Percentiles rank a stretch among this genome's conserved stretches.
Conservation (phyloP, 1,140 invertebrate genomes). For the Drosophila sucinea region DNA sequence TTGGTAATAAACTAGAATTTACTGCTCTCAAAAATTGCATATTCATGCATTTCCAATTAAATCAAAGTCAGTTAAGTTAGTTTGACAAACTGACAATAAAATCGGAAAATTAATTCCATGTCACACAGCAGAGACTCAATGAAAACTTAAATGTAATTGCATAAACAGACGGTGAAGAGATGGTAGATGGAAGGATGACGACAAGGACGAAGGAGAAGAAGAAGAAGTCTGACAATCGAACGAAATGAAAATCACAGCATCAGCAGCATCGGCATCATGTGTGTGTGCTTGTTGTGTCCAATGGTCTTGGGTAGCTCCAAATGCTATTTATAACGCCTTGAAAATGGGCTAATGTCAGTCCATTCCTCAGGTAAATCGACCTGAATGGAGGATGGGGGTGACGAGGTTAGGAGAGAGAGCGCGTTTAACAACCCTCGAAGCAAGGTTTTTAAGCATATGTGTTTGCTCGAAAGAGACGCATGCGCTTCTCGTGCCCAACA, state of each 20-base stretch:
- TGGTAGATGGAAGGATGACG: neutral
- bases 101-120: constrained; percentile 79
- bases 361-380: constrained; percentile 74
- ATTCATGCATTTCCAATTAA: constrained; percentile 82
- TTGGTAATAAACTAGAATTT: constrained; percentile 41
- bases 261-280: constrained; percentile 17
- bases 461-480: constrained; percentile 2
- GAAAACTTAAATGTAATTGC: constrained; percentile 76
- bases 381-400: constrained; percentile 14
- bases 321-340: constrained; percentile 79
- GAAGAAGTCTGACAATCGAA: constrained; percentile 30
- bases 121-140: constrained; percentile 54
- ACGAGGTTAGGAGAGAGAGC: neutral
- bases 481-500: neutral
- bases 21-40: constrained; percentile 70
- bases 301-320: constrained; percentile 58
- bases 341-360: constrained; percentile 80
- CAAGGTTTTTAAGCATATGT: neutral
- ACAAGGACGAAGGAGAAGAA: neutral
- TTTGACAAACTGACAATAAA: constrained; percentile 78
- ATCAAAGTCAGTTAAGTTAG: constrained; percentile 70
- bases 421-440: constrained; percentile 39
- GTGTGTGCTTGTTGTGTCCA: constrained; percentile 39
- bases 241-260: constrained; percentile 65
- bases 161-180: constrained; percentile 25